Conservation (phyloP, 1,140 invertebrate genomes). For the Macrosteles quadrilineatus region DNA sequence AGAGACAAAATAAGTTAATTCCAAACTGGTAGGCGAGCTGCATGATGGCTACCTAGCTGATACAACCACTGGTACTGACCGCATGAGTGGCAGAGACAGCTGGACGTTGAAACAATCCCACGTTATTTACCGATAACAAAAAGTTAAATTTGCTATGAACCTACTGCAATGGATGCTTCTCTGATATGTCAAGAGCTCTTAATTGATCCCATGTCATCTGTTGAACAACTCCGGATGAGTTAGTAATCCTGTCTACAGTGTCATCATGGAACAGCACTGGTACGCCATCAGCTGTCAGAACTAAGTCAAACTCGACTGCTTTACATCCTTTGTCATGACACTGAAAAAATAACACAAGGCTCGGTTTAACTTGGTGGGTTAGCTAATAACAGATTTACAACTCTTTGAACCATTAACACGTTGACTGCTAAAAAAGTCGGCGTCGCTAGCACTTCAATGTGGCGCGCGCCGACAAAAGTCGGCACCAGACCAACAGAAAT, state of each 20-base stretch:
- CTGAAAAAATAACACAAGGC: slow-evolving; percentile 50
- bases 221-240: slow-evolving; percentile 56
- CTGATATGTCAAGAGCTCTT: slow-evolving; percentile 33
- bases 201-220: slow-evolving; percentile 65
- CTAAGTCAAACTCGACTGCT: slow-evolving; percentile 75
- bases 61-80: too few relatives aligned
- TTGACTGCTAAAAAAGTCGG: too few relatives aligned
- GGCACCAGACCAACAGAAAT: too few relatives aligned
- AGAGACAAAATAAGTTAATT: too few relatives aligned
- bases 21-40: too few relatives aligned
- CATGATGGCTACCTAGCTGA: too few relatives aligned
- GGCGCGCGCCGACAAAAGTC: too few relatives aligned
- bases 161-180: slow-evolving; percentile 37
- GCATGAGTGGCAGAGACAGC: too few relatives aligned
- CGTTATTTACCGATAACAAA: too few relatives aligned
- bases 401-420: not conserved
- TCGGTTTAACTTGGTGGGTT: not conserved
- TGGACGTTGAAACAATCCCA: too few relatives aligned
- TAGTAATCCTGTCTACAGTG: slow-evolving; percentile 67
- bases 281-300: slow-evolving; percentile 68
- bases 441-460: too few relatives aligned
- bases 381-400: slow-evolving; percentile 21
- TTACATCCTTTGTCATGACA: slow-evolving; percentile 64
- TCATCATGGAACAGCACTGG: slow-evolving; percentile 75
- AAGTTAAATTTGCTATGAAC: too few relatives aligned